Evolutionary conservation across 2,113 vertebrate genomes (phyloP).

Genomic region (Nematolebias whitei): DNA sequence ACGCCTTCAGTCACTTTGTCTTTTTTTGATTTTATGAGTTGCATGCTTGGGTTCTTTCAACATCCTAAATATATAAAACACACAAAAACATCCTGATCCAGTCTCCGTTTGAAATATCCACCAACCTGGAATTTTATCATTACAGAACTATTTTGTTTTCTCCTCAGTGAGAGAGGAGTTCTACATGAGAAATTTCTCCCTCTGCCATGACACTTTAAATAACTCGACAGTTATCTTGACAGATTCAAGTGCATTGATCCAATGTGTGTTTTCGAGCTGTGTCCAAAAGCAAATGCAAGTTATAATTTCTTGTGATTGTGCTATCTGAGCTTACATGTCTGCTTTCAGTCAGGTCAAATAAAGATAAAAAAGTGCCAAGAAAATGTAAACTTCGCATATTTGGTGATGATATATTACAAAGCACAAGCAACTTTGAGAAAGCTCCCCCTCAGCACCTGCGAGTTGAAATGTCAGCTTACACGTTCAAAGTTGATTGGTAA

Average conservation of each 20-base stretch:
- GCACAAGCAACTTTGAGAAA: neutral
- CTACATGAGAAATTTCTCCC: neutral
- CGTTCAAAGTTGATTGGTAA: too few relatives aligned
- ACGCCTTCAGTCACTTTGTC: slow-evolving; percentile 42
- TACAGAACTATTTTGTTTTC: slow-evolving; percentile 2
- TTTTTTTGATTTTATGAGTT: neutral
- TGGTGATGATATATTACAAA: neutral
- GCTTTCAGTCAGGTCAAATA: neutral
- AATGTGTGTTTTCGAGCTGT: neutral
- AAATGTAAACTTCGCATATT: neutral
- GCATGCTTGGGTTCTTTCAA: neutral
- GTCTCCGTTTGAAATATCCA: neutral
- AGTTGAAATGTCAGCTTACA: too few relatives aligned
- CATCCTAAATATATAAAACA: neutral
- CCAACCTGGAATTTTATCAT: neutral
- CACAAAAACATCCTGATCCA: neutral
- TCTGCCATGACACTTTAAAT: slow-evolving; percentile 9
- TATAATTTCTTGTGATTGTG: neutral
- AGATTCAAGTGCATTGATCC: neutral
- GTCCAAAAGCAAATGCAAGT: neutral
- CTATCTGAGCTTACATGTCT: neutral
- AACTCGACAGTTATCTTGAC: slow-evolving; percentile 1
- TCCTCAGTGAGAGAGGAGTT: neutral
- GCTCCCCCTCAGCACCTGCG: neutral
- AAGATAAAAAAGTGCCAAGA: neutral